These are phyloP conservation scores for Saccostrea cuccullata DNA, from an alignment of 1,140 invertebrate species.

Conservation along the genomic window DNA sequence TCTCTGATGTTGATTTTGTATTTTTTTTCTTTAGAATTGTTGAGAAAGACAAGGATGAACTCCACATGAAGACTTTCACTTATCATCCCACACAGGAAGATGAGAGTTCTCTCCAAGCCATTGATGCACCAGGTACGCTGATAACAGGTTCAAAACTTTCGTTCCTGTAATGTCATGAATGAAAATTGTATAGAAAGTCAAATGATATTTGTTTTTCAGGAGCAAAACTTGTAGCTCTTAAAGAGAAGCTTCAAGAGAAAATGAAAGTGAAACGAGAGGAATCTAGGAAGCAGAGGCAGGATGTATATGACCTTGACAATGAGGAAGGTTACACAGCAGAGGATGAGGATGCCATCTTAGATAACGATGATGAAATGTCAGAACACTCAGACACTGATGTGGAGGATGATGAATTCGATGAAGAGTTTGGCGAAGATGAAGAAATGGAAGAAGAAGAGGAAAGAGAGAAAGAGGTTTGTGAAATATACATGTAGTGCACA, in stretches of 20 bases:
- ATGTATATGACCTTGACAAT: constrained; percentile 68
- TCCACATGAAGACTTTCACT: constrained; percentile 73
- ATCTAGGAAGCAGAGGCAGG: constrained; percentile 66
- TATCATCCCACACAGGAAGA: constrained; percentile 67
- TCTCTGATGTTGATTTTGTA: neutral
- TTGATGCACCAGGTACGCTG: constrained; percentile 64
- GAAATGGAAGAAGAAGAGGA: constrained; percentile 52
- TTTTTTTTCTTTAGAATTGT: constrained; percentile 61
- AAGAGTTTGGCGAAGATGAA: constrained; percentile 62
- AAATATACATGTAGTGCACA: too few relatives aligned
- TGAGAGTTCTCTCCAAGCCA: constrained; percentile 57
- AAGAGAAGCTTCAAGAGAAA: constrained; percentile 63
- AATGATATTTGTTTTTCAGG: constrained; percentile 53
- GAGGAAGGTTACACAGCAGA: constrained; percentile 65
- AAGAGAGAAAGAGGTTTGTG: constrained; percentile 49
- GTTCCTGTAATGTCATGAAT: neutral
- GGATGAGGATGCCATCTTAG: constrained; percentile 55
- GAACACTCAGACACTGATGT: constrained; percentile 68
- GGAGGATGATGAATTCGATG: constrained; percentile 65
- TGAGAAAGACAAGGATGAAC: constrained; percentile 67
- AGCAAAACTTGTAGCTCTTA: constrained; percentile 67
- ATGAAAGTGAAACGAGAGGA: constrained; percentile 67
- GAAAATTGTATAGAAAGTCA: neutral
- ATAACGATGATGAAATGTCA: constrained; percentile 67
- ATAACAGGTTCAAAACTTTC: neutral